phyloP scores from a whole-genome alignment of 2,113 vertebrate genomes.

The Mus pahari region DNA sequence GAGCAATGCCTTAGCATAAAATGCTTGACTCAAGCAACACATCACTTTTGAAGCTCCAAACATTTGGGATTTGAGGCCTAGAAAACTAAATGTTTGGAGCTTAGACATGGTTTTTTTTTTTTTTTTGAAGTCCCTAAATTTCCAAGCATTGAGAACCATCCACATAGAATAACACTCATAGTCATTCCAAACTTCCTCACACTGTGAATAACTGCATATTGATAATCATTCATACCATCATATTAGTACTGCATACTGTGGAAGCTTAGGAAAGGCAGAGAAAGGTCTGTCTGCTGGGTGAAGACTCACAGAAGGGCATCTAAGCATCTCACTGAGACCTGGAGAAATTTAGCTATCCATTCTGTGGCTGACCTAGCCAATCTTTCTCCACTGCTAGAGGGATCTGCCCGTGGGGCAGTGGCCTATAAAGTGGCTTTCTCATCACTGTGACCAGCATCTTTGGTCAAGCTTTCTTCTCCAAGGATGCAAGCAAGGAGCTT shows the following conservation, averaged over 20 bases:
- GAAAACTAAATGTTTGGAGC: slow-evolving; percentile 15
- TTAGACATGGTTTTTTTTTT: neutral
- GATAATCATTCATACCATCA: neutral
- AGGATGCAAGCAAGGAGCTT: neutral
- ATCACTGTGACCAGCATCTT: neutral
- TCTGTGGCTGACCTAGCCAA: neutral
- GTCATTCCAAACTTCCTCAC: neutral
- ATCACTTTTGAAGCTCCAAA: slow-evolving; percentile 10
- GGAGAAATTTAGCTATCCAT: neutral
- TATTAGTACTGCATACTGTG: neutral
- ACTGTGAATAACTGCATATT: neutral
- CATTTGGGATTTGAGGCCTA: neutral
- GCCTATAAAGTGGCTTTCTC: neutral
- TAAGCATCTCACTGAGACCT: neutral
- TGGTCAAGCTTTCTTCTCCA: neutral
- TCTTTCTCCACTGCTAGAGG: neutral
- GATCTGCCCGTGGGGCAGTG: neutral
- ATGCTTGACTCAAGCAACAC: neutral
- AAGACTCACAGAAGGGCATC: neutral
- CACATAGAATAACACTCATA: neutral
- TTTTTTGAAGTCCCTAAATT: slow-evolving; percentile 55
- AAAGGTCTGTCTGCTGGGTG: neutral
- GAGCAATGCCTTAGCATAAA: slow-evolving; percentile 4
- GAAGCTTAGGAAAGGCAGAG: neutral
- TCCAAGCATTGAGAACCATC: neutral